A percentile compares a stretch with the other conserved stretches of the same genome.
phyloP scores from a whole-genome alignment of 2,113 vertebrate species.

The Heloderma charlesbogerti region DNA sequence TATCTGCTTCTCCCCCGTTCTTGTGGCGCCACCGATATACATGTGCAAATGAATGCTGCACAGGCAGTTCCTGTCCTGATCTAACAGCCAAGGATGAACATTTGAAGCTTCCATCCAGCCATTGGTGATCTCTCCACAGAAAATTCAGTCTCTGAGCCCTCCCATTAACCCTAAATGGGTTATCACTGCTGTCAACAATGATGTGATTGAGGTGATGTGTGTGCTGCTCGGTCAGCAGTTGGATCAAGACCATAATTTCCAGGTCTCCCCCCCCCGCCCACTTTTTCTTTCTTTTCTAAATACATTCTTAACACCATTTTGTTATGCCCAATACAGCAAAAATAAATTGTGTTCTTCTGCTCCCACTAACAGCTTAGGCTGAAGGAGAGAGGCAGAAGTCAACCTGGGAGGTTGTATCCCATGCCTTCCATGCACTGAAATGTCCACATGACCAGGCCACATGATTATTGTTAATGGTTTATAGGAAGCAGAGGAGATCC shows the following conservation, averaged over 20 bases:
- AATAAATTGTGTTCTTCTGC: background rate
- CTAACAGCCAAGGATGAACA: background rate
- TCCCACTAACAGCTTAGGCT: background rate
- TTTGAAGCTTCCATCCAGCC: background rate
- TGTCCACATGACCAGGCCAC: background rate
- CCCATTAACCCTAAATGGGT: background rate
- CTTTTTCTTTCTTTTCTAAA: background rate
- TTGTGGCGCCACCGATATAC: no score
- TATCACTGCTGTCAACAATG: no score
- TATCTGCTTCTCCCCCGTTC: no score
- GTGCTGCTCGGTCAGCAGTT: background rate
- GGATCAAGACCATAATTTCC: background rate
- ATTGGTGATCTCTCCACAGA: background rate
- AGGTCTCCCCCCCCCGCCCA: no score
- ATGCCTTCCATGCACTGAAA: background rate
- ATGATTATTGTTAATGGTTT: background rate
- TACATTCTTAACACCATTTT: constrained; percentile 28
- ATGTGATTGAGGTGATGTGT: background rate
- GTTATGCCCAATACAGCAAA: background rate
- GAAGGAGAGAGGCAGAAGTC: background rate
- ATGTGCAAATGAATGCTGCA: background rate
- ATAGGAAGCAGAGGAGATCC: background rate
- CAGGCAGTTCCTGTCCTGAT: background rate
- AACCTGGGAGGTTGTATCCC: background rate
- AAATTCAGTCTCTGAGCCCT: background rate